These are phyloP conservation scores for Pygocentrus nattereri DNA, from an alignment of 2,797 vertebrate genomes.

Conservation along the genomic window DNA sequence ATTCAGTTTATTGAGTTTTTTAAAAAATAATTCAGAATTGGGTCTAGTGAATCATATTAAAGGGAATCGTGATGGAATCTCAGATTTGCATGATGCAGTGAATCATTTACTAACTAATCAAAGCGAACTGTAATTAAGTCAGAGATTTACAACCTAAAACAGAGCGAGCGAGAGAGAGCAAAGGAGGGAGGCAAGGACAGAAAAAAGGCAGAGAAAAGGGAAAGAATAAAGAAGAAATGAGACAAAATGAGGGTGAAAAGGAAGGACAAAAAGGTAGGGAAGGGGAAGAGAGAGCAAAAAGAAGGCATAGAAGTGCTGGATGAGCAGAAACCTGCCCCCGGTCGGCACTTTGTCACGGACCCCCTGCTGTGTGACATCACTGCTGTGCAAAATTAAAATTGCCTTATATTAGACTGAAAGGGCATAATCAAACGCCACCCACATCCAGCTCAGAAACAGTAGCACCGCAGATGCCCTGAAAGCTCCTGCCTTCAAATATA, in stretches of 20 bases:
- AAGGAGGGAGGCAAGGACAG: neutral
- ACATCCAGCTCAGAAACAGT: conserved; percentile 12
- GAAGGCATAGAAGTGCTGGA: conserved; percentile 24
- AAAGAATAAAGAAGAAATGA: no score
- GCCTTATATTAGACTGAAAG: conserved; percentile 35
- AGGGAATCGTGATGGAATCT: no score
- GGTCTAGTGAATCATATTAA: no score
- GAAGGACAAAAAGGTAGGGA: neutral
- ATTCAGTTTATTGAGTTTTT: no score
- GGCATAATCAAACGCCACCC: conserved; percentile 36
- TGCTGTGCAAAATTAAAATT: conserved; percentile 57
- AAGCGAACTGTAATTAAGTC: no score
- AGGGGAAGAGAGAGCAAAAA: conserved; percentile 39
- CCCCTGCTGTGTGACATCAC: conserved; percentile 45
- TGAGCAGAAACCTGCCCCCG: conserved; percentile 28
- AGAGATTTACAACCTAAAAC: no score
- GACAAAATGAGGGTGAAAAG: neutral
- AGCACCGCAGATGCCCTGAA: conserved; percentile 5
- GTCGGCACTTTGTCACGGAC: conserved; percentile 49
- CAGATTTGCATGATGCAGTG: no score
- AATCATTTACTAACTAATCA: no score
- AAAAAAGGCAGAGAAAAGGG: neutral
- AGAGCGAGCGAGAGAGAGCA: neutral
- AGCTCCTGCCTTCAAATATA: conserved; percentile 29
- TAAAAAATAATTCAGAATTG: no score